Evolutionary conservation across 2,888 invertebrate genomes (phyloP), one percentile per base, ranked within the genome.

Genomic region (Thymelicus sylvestris): DNA sequence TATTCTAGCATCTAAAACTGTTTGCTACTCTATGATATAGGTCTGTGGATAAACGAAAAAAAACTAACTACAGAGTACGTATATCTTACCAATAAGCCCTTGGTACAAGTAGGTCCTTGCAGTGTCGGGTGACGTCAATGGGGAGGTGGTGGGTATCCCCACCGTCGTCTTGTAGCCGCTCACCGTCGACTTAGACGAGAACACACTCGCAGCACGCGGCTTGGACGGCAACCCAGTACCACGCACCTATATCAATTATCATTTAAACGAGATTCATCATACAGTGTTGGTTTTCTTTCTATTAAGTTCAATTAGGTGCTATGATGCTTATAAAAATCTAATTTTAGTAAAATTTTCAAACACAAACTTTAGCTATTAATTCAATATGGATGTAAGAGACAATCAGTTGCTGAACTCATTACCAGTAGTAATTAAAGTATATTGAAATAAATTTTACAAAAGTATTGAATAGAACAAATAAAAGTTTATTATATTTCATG

Each of bases 81-180:
- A 47, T 61, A 38, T 31, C 50, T 90, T 94, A 82, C 96, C 96
- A 76, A 96, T 89, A 67, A 96, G 91, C 82, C 98, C 98, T 91
- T 99, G 98, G 86, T 98, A 99, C 8, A 99, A 93, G 85, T 99
- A 99, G 0, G 97, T 98, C 75, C 98, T 95, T 0, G 97, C 96
- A 38, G 97, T 96, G 77, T 98, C 98, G 0, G 98, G 98, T 69
- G 98, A 98, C 0, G 97, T 97, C n/a, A 97, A 96, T 0, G 97
- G 96, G 5, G 97, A 97, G 13, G 97, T 97, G 75, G 97, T 97
- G 60, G 97, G 96, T 81, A 98, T 95, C 13, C 98, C 98, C 67
- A 98, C 96, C 77, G 97, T 97, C 82, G 98, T 98, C 7, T 98
- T 95, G 50, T 67, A 52, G 3, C 97, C 96, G 83, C 97, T 97